Conservation (phyloP, 2,113 vertebrate genomes). For the Varanus komodoensis region DNA sequence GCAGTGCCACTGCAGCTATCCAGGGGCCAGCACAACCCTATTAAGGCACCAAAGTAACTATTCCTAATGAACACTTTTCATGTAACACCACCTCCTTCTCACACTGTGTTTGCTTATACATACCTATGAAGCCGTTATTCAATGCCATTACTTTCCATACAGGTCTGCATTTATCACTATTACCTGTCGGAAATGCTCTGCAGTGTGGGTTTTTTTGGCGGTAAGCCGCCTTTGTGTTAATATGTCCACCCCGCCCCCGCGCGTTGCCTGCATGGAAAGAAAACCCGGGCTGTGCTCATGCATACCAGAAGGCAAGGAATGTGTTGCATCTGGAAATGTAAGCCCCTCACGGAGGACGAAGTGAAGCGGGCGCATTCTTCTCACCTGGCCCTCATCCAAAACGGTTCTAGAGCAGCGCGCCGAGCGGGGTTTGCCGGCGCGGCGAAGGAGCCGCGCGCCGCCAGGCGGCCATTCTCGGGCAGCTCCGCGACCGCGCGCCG, state of each 20-base stretch:
- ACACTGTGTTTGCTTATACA: not conserved
- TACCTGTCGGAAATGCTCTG: not conserved
- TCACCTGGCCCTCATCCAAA: not conserved
- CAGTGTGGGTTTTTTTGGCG: not conserved
- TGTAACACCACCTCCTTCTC: no score
- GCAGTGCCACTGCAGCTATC: no score
- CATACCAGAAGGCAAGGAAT: not conserved
- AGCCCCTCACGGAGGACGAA: not conserved
- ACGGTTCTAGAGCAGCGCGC: no score
- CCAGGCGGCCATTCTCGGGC: not conserved
- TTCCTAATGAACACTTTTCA: no score
- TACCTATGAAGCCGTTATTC: not conserved
- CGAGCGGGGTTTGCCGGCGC: rapidly evolving
- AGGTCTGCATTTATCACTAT: not conserved
- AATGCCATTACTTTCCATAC: not conserved
- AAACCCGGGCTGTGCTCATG: not conserved
- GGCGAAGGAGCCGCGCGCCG: not conserved
- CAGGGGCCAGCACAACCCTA: no score
- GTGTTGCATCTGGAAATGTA: not conserved
- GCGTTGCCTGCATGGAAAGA: not conserved
- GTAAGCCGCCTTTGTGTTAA: not conserved
- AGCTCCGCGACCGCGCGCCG: not conserved
- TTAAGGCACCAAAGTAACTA: no score
- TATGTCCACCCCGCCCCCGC: not conserved
- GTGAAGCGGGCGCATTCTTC: not conserved